Evolutionary conservation across 2,113 vertebrate species (phyloP).

Genomic region (Sprattus sprattus): DNA sequence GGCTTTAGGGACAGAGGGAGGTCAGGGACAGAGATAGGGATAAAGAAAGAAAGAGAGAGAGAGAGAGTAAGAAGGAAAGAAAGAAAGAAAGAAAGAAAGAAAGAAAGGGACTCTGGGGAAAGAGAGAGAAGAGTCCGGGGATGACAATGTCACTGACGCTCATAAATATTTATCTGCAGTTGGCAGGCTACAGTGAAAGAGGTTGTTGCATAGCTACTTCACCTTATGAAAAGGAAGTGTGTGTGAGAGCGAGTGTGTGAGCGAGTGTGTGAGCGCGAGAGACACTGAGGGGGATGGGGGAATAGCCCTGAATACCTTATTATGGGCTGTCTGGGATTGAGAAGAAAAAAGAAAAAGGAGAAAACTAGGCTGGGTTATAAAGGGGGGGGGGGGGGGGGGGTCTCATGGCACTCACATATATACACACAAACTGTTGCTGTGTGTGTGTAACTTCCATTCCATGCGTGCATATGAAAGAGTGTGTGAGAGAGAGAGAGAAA

Average conservation of each 20-base stretch:
- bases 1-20: too few relatives aligned
- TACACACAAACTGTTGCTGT: constrained; percentile 72
- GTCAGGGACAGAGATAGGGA: too few relatives aligned
- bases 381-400: neutral
- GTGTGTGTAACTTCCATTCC: neutral
- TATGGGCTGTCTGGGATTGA: too few relatives aligned
- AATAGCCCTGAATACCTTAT: too few relatives aligned
- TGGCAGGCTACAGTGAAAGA: too few relatives aligned
- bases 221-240: neutral
- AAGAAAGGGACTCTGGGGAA: neutral
- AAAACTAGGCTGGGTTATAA: constrained; percentile 34
- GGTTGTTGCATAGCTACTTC: too few relatives aligned
- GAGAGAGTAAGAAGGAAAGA: neutral
- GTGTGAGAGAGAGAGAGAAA: neutral
- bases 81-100: neutral
- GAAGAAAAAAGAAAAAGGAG: neutral
- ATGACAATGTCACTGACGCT: too few relatives aligned
- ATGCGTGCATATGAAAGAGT: neutral
- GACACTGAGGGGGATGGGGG: too few relatives aligned
- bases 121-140: neutral
- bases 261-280: constrained; percentile 10
- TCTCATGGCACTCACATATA: constrained; percentile 89
- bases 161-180: too few relatives aligned
- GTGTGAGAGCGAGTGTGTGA: neutral
- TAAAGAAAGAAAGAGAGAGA: neutral